Conservation (phyloP, 2,113 vertebrate species). For the Spheniscus mendiculus region DNA sequence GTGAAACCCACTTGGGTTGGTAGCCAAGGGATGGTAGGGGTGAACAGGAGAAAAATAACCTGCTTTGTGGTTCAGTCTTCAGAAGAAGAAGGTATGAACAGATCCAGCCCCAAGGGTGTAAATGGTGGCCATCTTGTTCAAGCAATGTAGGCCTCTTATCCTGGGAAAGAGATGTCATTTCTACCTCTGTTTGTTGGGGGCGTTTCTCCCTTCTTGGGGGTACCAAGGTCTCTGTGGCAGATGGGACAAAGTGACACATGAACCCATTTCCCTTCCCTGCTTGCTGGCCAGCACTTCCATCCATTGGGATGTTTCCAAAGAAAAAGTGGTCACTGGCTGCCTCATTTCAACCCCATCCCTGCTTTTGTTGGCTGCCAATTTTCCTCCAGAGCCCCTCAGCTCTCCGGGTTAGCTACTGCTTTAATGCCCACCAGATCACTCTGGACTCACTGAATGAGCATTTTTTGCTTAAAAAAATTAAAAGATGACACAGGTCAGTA, state of each 20-base stretch:
- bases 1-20: neutral
- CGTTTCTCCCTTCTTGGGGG: neutral
- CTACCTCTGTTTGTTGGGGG: neutral
- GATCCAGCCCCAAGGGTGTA: neutral
- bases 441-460: neutral
- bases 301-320: neutral
- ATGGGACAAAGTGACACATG: neutral
- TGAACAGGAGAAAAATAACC: neutral
- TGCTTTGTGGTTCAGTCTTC: neutral
- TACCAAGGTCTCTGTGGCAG: neutral
- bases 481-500: neutral
- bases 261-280: neutral
- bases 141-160: neutral
- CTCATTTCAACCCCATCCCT: neutral
- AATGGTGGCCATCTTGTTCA: neutral
- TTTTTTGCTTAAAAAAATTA: neutral
- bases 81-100: neutral
- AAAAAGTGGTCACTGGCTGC: neutral
- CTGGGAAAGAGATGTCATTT: neutral
- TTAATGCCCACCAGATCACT: neutral
- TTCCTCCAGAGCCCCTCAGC: neutral
- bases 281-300: neutral
- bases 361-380: fast-evolving
- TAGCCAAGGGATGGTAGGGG: neutral
- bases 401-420: neutral